These are phyloP conservation scores for Papilio xuthus DNA, from an alignment of 1,140 invertebrate species.

Conservation along the genomic window DNA sequence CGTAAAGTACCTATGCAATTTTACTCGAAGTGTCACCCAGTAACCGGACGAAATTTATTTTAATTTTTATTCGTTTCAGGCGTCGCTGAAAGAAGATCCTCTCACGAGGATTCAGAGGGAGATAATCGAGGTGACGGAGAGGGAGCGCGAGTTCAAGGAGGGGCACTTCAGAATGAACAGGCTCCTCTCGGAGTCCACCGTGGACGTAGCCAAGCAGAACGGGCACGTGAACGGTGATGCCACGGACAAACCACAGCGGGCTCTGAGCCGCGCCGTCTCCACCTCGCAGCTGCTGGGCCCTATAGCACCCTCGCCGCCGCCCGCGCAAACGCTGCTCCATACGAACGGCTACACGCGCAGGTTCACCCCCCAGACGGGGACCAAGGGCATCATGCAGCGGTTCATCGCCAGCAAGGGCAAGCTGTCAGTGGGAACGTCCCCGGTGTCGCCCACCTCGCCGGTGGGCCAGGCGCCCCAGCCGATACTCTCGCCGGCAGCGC, in stretches of 20 bases:
- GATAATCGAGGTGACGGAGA: conserved; percentile 86
- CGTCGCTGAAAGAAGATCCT: conserved; percentile 82
- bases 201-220: conserved; percentile 71
- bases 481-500: conserved; percentile 27
- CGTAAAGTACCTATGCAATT: background rate
- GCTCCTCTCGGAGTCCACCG: conserved; percentile 75
- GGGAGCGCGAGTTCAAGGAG: conserved; percentile 85
- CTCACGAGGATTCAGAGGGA: conserved; percentile 85
- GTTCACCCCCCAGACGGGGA: conserved; percentile 83
- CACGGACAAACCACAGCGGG: conserved; percentile 75
- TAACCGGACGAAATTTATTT: background rate
- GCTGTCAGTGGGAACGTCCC: conserved; percentile 70
- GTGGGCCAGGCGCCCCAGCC: conserved; percentile 50
- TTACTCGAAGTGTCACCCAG: background rate
- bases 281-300: conserved; percentile 82
- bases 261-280: conserved; percentile 82
- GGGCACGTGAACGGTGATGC: conserved; percentile 69
- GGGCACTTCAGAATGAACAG: conserved; percentile 80
- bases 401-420: conserved; percentile 89
- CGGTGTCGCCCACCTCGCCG: conserved; percentile 57
- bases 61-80: conserved; percentile 69
- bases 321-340: conserved; percentile 57
- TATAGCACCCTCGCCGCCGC: conserved; percentile 63
- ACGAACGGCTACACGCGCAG: conserved; percentile 79
- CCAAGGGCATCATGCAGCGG: conserved; percentile 89